These are phyloP conservation scores for Pseudomyrmex dendroicus DNA, from an alignment of 1,140 invertebrate species.

Conservation along the genomic window DNA sequence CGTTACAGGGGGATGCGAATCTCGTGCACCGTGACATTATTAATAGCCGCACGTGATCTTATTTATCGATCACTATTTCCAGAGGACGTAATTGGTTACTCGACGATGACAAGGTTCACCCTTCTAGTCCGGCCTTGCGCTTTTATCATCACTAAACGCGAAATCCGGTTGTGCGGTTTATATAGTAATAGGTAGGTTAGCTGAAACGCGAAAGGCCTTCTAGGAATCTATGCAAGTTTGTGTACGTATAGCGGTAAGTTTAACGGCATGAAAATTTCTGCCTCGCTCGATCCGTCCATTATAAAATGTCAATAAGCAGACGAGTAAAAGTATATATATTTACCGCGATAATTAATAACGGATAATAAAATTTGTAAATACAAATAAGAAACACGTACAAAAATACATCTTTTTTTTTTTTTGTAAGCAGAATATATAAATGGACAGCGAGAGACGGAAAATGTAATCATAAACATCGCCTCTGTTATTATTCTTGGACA, in stretches of 20 bases:
- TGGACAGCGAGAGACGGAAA: not conserved
- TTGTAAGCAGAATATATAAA: not conserved
- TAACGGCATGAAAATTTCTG: not conserved
- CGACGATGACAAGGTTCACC: constrained; percentile 60
- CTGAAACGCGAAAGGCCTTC: constrained; percentile 13
- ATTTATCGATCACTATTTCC: constrained; percentile 44
- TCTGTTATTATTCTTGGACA: not conserved
- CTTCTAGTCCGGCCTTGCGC: constrained; percentile 60
- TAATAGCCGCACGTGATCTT: constrained; percentile 47
- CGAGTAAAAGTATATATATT: not conserved
- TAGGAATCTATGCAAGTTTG: constrained; percentile 38
- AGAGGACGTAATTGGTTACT: constrained; percentile 57
- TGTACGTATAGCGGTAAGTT: constrained; percentile 6
- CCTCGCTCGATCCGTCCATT: not conserved
- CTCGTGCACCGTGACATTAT: constrained; percentile 20
- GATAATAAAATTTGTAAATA: not conserved
- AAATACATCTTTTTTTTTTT: not conserved
- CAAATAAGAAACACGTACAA: not conserved
- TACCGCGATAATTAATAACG: not conserved
- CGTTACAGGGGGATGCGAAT: too few species aligned
- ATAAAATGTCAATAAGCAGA: not conserved
- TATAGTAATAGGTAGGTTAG: not conserved
- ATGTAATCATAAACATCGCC: not conserved
- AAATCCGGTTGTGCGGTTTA: constrained; percentile 61
- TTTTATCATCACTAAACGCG: constrained; percentile 63